Base-by-base conservation (phyloP, 2,797 vertebrate species). In the Coccyzus lansbergi region DNA sequence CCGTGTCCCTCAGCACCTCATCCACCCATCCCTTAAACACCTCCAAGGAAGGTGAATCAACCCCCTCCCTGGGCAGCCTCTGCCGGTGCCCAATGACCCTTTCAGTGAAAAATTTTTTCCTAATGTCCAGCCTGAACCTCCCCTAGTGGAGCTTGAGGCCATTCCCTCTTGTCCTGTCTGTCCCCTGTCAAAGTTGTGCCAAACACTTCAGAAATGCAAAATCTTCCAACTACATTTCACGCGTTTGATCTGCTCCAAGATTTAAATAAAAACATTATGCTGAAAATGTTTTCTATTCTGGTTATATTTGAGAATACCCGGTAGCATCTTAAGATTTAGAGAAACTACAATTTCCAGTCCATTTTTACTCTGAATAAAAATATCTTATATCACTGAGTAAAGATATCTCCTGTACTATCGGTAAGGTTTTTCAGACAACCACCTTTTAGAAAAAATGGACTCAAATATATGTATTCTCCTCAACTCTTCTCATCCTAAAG, bases 401-500 rank as follows among this genome's bases (percentile, higher is more conserved):
- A 81, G 26, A 94, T 46, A 84, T 55, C 83, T 79, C 71, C 87
- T 94, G 74, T 42, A 52, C 62, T 94, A 59, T 93, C 33, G 79
- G 96, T 95, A 90, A 85, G 86, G 64, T 81, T 97, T 97, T 95
- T 96, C 89, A 94, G 79, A 95, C 76, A 96, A 70, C 69, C 84
- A 92, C 86, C 88, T 84, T 97, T 97, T 97, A 83, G 67, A 95
- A 75, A 91, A 97, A 97, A 94, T 63, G 55, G 84, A 94, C 92
- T 94, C 70, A 96, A 94, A 96, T 96, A 94, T 20, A 65, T 1
- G 2, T 87, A 91, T 97, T 96, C 93, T 88, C 88, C 72, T 29
- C 51, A 64, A 65, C 69, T 86, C 76, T 70, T 95, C 72, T 80
- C 77, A 88, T 83, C 80, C 78, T 94, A 90, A 95, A 96, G 95